Conservation (phyloP, 2,888 invertebrate species). For the Agrenia bidenticulata region DNA sequence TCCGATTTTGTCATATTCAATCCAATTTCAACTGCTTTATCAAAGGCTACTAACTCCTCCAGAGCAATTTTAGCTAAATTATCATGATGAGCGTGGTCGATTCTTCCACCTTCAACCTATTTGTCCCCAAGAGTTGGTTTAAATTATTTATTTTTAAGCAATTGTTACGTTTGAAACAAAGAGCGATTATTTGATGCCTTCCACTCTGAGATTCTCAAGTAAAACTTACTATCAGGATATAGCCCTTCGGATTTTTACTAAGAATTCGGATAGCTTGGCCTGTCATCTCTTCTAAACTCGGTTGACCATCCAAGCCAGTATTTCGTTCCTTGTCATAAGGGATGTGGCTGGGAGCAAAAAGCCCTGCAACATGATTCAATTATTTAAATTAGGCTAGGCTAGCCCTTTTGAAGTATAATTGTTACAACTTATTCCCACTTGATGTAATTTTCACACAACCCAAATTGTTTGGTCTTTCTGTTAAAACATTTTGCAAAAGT, state of each 20-base stretch:
- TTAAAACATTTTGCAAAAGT: no score
- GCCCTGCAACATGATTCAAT: conserved; percentile 60
- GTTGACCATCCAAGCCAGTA: conserved; percentile 67
- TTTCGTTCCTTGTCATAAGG: conserved; percentile 72
- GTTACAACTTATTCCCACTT: no score
- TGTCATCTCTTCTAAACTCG: conserved; percentile 79
- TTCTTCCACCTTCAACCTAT: conserved; percentile 80
- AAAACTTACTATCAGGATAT: conserved; percentile 67
- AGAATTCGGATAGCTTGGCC: conserved; percentile 72
- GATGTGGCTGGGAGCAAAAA: conserved; percentile 79
- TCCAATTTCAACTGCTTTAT: conserved; percentile 72
- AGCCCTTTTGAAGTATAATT: no score
- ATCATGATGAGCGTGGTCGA: conserved; percentile 83
- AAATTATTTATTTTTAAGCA: not conserved
- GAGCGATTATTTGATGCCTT: no score
- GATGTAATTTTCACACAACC: no score
- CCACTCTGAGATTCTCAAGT: no score
- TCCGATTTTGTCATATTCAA: conserved; percentile 61
- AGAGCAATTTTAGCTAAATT: conserved; percentile 75
- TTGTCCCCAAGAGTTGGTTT: not conserved
- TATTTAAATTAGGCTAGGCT: not conserved
- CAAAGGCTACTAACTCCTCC: conserved; percentile 75
- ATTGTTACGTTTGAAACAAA: no score
- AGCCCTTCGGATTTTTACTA: conserved; percentile 67
- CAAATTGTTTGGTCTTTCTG: no score